phyloP scores from a whole-genome alignment of 2,888 invertebrate species.

The Eristalis pertinax region DNA sequence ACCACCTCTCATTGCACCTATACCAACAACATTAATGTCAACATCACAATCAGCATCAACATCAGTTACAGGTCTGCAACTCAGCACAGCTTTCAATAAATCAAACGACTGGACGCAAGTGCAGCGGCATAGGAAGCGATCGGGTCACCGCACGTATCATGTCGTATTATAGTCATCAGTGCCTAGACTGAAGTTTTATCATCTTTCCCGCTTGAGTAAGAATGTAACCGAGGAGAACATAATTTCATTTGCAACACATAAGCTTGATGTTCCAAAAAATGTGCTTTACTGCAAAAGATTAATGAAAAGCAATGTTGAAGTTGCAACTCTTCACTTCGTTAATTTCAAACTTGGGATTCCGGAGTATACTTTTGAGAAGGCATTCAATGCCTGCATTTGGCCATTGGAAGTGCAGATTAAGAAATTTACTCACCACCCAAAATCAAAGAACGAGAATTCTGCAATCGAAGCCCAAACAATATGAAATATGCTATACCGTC shows the following conservation, averaged over 20 bases:
- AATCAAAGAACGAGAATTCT: no score
- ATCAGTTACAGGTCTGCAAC: neutral
- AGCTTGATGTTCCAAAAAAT: slow-evolving; percentile 1
- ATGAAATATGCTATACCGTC: no score
- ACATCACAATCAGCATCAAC: neutral
- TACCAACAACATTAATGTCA: neutral
- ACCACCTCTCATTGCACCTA: no score
- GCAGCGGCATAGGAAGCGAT: neutral
- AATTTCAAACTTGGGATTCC: slow-evolving; percentile 26
- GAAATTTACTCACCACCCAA: no score
- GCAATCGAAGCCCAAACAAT: no score
- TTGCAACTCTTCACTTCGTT: slow-evolving; percentile 11
- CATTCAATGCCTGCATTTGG: slow-evolving; percentile 18
- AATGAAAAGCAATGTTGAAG: slow-evolving; percentile 1
- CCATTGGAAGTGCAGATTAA: neutral
- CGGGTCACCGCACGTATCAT: neutral
- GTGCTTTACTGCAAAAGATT: neutral
- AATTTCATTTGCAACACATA: neutral
- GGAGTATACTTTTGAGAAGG: no score
- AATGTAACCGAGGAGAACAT: neutral
- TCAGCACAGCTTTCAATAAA: neutral
- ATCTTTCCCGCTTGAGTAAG: neutral
- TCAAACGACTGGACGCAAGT: neutral
- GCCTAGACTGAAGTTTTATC: slow-evolving; percentile 1
- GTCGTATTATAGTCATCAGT: slow-evolving; percentile 7